These are phyloP conservation scores for Phyllostomus hastatus DNA, from an alignment of 2,113 vertebrate genomes.

Conservation along the genomic window DNA sequence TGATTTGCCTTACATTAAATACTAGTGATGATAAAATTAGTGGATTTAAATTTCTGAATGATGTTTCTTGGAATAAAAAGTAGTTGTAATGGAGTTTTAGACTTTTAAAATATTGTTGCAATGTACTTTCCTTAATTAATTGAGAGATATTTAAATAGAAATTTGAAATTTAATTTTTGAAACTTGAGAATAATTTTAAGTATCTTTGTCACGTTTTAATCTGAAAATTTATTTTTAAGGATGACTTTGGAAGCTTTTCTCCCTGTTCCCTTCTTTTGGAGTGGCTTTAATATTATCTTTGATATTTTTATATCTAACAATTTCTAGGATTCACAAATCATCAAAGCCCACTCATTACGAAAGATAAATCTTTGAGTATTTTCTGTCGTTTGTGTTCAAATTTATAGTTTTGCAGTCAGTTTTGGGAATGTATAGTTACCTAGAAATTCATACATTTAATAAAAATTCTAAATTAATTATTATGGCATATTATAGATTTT, in stretches of 20 bases:
- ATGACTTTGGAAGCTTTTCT: background rate
- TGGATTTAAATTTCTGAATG: background rate
- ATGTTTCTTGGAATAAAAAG: background rate
- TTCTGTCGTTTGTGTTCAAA: background rate
- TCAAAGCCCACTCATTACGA: background rate
- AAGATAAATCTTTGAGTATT: background rate
- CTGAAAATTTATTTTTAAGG: background rate
- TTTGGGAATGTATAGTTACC: background rate
- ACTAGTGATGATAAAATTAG: background rate
- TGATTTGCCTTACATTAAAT: background rate
- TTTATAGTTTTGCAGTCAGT: background rate
- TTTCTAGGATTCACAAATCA: background rate
- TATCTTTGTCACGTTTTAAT: background rate
- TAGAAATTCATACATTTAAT: background rate
- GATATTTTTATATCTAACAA: too few relatives aligned
- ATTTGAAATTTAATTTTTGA: background rate
- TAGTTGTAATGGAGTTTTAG: background rate
- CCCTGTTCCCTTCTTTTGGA: background rate
- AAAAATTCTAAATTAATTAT: background rate
- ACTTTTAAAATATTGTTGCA: background rate
- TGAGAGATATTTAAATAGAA: background rate
- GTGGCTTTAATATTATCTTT: background rate
- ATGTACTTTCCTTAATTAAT: background rate
- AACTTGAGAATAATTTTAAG: background rate
- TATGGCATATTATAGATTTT: background rate